Conservation (phyloP, 2,888 invertebrate species). For the Drosophila bunnanda region DNA sequence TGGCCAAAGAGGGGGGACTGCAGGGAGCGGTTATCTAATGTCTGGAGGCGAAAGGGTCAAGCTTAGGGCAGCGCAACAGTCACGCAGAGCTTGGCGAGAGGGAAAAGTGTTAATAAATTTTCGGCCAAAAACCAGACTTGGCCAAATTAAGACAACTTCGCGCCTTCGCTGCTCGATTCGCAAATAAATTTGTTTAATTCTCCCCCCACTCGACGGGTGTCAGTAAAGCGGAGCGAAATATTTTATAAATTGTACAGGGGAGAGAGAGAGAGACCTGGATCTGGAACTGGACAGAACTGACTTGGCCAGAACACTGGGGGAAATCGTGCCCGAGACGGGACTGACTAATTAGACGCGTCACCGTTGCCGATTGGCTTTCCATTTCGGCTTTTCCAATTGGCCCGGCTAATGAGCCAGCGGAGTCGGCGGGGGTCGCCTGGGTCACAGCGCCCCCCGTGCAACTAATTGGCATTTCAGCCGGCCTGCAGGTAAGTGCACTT, state of each 20-base stretch:
- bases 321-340: too few species aligned
- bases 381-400: constrained; percentile 70
- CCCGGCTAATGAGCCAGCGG: constrained; percentile 69
- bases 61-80: constrained; percentile 51
- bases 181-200: constrained; percentile 80
- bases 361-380: constrained; percentile 78
- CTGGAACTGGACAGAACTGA: constrained; percentile 47
- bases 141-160: constrained; percentile 38
- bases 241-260: constrained; percentile 65
- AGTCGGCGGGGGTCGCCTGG: constrained; percentile 30
- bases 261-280: constrained; percentile 29
- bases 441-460: constrained; percentile 51
- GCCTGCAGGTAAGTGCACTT: constrained; percentile 63
- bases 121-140: constrained; percentile 44
- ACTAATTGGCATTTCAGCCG: constrained; percentile 76
- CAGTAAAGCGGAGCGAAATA: constrained; percentile 63
- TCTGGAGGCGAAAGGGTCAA: constrained; percentile 76
- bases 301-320: too few species aligned
- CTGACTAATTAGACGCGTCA: constrained; percentile 73
- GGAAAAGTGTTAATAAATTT: constrained; percentile 78
- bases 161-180: constrained; percentile 60
- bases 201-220: too few species aligned
- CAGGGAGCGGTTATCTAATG: constrained; percentile 76
- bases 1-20: constrained; percentile 11
- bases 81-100: constrained; percentile 70